Evolutionary conservation across 2,888 invertebrate genomes (phyloP), one percentile per base, ranked within the genome.

Genomic region (Orchestes rusci): DNA sequence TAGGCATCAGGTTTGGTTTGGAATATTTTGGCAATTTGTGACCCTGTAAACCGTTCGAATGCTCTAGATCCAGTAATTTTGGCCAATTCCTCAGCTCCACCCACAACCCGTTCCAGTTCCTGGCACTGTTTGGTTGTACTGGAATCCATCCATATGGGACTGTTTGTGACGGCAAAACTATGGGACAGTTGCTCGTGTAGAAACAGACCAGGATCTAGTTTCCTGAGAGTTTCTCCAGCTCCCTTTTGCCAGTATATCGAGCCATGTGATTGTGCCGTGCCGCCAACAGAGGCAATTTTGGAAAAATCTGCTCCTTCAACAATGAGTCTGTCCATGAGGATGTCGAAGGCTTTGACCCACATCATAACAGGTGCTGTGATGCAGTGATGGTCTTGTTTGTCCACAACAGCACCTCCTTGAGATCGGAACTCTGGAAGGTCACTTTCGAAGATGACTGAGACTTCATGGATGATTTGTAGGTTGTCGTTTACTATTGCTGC

Each of bases 81-180:
- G 1, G 89, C 80, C 43, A 93, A 67, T 69, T 77, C 87, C 54
- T 59, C 53, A 17, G 68, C 56, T 16, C 69, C 93, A 2, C 93
- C 94, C 7, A 91, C 75, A 15, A 78, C 79, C 17, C 81, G 76
- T 68, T 96, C 95, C 48, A 97, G 69, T 51, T 81, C 73, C 48
- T 72, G 70, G 64, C 93, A 93, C 61, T 91, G 82, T 28, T 72
- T 69, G 0, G 75, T 75, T 54, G 81, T 92, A 54, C 86, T 91
- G 3, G 87, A 84, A 67, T 97, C 96, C 92, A 95, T 92, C 97
- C 97, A 97, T 12, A 95, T 82, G 0, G 97, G 96, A 7, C 92
- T 88, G 52, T 87, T 79, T 1, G 73, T 67, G 0, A 88, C 65
- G 10, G 88, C 80, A 67, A 97, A 97, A 0, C 73, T 70, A 3